These are phyloP conservation scores for Paradoxurus hermaphroditus DNA, from an alignment of 2,113 vertebrate genomes.

Conservation along the genomic window DNA sequence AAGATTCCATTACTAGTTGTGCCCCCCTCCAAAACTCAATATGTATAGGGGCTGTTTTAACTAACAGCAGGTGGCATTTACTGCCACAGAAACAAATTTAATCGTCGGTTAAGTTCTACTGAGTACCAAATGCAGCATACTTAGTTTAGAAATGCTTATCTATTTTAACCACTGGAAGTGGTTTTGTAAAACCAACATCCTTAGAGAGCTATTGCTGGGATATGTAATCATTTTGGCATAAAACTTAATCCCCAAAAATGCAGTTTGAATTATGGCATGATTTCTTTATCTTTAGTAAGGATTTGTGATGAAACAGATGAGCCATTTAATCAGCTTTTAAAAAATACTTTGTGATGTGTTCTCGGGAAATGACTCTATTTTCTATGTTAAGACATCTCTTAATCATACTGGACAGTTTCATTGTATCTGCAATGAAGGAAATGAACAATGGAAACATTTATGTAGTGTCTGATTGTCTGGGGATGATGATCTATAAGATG, in stretches of 20 bases:
- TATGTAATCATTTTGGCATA: constrained; percentile 74
- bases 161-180: constrained; percentile 51
- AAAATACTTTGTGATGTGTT: constrained; percentile 54
- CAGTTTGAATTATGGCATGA: constrained; percentile 61
- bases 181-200: constrained; percentile 59
- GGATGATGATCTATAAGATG: constrained; percentile 63
- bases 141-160: constrained; percentile 24
- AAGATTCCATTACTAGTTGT: neutral
- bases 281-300: constrained; percentile 65
- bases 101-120: neutral
- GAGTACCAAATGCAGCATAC: neutral
- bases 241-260: constrained; percentile 64
- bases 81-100: neutral
- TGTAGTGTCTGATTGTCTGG: constrained; percentile 73
- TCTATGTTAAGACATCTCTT: constrained; percentile 63
- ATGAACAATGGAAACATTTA: constrained; percentile 79
- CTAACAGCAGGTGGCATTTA: neutral
- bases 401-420: constrained; percentile 72
- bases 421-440: constrained; percentile 66
- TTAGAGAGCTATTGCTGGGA: constrained; percentile 53
- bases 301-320: constrained; percentile 69
- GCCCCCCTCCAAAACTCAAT: neutral
- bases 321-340: constrained; percentile 60
- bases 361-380: constrained; percentile 67
- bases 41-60: neutral